phyloP scores from a whole-genome alignment of 2,113 vertebrate genomes.

The Daboia siamensis region DNA sequence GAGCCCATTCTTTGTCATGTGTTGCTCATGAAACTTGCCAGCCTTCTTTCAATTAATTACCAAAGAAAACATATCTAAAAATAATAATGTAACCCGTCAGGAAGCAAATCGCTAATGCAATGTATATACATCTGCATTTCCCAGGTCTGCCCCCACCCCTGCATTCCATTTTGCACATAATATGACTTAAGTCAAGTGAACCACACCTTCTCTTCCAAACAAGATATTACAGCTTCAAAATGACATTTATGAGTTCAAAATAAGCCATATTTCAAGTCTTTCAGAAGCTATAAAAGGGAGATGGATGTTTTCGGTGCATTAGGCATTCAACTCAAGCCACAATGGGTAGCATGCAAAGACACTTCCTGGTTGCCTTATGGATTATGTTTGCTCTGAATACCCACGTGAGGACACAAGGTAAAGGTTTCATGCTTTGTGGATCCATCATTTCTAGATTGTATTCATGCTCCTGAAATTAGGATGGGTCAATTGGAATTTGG shows the following conservation, averaged over 20 bases:
- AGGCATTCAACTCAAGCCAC: neutral
- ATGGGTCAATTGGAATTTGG: neutral
- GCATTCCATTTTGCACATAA: neutral
- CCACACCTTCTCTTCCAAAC: slow-evolving; percentile 11
- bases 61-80: neutral
- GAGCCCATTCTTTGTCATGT: neutral
- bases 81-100: neutral
- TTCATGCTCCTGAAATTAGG: neutral
- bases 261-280: neutral
- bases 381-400: neutral
- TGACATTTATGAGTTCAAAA: neutral
- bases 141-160: neutral
- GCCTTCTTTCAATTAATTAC: neutral
- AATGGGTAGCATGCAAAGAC: neutral
- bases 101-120: neutral
- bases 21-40: neutral
- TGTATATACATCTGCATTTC: neutral
- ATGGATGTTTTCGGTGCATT: neutral
- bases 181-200: neutral
- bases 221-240: neutral
- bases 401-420: neutral
- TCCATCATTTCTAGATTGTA: neutral
- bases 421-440: neutral
- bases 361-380: neutral
- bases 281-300: slow-evolving; percentile 19